Percentiles rank a stretch among this genome's conserved stretches.
Conservation (phyloP, 2,113 vertebrate species). For the Heterocephalus glaber region DNA sequence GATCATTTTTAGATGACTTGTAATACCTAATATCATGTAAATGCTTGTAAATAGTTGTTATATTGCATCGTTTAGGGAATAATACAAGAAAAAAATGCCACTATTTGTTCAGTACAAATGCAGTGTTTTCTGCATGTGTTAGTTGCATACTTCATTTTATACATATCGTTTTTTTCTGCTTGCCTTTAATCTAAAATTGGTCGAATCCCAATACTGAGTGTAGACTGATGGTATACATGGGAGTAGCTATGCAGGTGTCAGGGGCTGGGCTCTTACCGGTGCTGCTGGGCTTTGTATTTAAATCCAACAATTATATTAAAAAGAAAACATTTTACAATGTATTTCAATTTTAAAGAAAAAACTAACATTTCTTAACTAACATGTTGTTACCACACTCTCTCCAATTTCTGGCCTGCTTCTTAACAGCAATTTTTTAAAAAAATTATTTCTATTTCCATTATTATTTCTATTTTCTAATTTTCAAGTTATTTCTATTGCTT, state of each 20-base stretch:
- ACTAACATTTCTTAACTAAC: background rate
- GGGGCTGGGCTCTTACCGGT: rapidly evolving
- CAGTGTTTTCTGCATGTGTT: background rate
- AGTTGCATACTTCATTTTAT: background rate
- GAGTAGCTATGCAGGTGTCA: background rate
- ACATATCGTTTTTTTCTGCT: background rate
- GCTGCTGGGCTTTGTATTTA: background rate
- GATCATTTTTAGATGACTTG: background rate
- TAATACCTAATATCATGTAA: background rate
- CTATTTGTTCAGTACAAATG: background rate
- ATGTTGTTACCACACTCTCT: background rate
- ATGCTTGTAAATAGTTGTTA: background rate
- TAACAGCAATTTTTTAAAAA: background rate
- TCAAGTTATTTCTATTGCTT: background rate
- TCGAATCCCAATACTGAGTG: background rate
- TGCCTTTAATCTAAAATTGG: background rate
- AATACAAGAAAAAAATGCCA: background rate
- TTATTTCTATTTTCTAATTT: too few relatives aligned
- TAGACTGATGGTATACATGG: background rate
- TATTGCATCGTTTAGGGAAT: background rate
- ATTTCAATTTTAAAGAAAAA: constrained; percentile 6
- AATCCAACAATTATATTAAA: background rate
- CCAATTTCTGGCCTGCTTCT: background rate
- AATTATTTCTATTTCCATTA: background rate
- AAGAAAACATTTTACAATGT: background rate